These are phyloP conservation scores for Nudaria mundana DNA, from an alignment of 2,888 invertebrate genomes.

Conservation along the genomic window DNA sequence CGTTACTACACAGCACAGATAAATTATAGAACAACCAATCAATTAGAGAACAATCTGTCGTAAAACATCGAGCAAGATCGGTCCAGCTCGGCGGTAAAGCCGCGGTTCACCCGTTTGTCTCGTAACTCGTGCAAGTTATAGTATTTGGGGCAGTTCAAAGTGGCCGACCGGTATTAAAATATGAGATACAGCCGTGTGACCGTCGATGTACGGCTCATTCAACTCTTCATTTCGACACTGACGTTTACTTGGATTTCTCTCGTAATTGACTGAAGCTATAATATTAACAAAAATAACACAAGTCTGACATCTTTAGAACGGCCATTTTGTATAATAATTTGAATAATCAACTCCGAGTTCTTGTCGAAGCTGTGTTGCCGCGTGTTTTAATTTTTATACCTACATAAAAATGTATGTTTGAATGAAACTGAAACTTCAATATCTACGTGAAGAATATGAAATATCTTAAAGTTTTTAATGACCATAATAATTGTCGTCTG, in stretches of 20 bases:
- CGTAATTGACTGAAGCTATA: conserved; percentile 42
- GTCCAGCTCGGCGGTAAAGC: conserved; percentile 45
- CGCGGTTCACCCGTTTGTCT: conserved; percentile 54
- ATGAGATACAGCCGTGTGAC: conserved; percentile 70
- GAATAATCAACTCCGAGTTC: conserved; percentile 16
- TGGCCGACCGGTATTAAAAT: conserved; percentile 70
- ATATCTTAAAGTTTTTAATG: not conserved
- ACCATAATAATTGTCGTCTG: no score
- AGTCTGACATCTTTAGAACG: conserved; percentile 14
- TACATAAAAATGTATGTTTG: conserved; percentile 11
- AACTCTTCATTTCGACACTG: conserved; percentile 49
- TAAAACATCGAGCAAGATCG: conserved; percentile 47
- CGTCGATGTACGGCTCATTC: conserved; percentile 64
- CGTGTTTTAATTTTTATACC: not conserved
- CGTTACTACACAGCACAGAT: conserved; percentile 10
- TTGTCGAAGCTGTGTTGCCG: not conserved
- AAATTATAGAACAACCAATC: conserved; percentile 35
- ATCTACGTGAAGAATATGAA: not conserved
- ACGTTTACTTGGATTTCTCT: conserved; percentile 44
- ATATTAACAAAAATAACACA: conserved; percentile 25
- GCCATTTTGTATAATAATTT: conserved; percentile 13
- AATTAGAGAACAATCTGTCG: conserved; percentile 56
- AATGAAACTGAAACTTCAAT: not conserved
- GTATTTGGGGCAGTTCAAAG: conserved; percentile 76
- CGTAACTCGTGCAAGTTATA: conserved; percentile 75